Conservation (phyloP, 2,113 vertebrate genomes). For the Rhagologus leucostigma region DNA sequence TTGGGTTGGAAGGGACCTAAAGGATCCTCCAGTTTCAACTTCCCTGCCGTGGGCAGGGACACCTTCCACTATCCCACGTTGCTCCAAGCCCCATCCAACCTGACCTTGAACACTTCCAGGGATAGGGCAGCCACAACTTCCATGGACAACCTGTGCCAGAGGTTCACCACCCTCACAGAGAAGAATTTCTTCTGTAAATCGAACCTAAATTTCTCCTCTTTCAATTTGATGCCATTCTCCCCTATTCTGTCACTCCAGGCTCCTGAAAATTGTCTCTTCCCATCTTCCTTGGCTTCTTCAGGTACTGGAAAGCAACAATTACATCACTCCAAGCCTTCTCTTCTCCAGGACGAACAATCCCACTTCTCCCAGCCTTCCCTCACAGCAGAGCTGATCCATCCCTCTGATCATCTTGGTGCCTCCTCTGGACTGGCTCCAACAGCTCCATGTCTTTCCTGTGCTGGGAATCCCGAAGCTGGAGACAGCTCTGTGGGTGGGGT, state of each 20-base stretch:
- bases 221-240: rapidly evolving
- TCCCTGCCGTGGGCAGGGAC: neutral
- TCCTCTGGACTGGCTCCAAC: rapidly evolving
- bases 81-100: rapidly evolving
- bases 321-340: neutral
- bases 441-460: neutral
- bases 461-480: neutral
- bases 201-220: neutral
- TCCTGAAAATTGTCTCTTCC: neutral
- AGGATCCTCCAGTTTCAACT: neutral
- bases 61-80: neutral
- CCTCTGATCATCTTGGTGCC: neutral
- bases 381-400: neutral
- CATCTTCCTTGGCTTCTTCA: neutral
- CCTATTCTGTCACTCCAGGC: neutral
- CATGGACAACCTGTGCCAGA: rapidly evolving
- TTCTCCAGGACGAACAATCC: neutral
- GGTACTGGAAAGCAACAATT: neutral
- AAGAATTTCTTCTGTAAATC: neutral
- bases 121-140: neutral
- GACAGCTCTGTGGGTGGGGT: neutral
- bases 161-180: neutral
- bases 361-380: neutral
- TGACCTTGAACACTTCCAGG: neutral
- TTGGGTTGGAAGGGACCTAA: neutral